Evolutionary conservation across 2,113 vertebrate species (phyloP), one percentile per base, ranked within the genome.

Genomic region (Chaetorhynchus papuensis): DNA sequence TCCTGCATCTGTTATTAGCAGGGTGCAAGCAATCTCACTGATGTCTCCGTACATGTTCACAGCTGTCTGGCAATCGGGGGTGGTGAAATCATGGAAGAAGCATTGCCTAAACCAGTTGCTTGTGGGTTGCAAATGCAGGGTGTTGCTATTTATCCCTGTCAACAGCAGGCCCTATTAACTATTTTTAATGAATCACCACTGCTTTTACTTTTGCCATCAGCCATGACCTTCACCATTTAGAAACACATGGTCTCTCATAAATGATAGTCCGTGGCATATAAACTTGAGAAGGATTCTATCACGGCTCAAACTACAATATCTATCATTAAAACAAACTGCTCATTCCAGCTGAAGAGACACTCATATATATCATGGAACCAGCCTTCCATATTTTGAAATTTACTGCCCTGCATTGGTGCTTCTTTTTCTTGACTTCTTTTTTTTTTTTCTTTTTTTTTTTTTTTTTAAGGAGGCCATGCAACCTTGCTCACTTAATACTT

Each of bases 281-380:
- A 98, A 98, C 98, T 96, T 90, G 96, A 97, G 97, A 97, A 98
- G 98, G 96, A 97, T 98, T 98, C 98, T 97, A 98, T 98, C 97
- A 97, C 41, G 1, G 96, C 98, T 97, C 97, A 96, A 97, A 97
- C 98, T 97, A 97, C 98, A 97, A 83, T 98, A 98, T 98, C 98
- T 98, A 98, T 98, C 98, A 98, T 97, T 96, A 95, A 98, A 98
- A 98, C 98, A 98, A 98, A 98, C 98, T 97, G 98, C 97, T 98
- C 93, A 96, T 98, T 98, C 98, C 93, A 97, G 97, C 97, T 95
- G 94, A 96, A 98, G 93, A 98, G 98, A 98, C 98, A 98, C 95
- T 97, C 96, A 52, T 96, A 98, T 98, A 98, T 98, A 98, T 98
- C 98, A 98, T 72, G 19, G 96, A 97, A 96, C 97, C 96, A 98